Conservation (phyloP, 1,140 invertebrate species). For the Pseudomyrmex flavicornis region DNA sequence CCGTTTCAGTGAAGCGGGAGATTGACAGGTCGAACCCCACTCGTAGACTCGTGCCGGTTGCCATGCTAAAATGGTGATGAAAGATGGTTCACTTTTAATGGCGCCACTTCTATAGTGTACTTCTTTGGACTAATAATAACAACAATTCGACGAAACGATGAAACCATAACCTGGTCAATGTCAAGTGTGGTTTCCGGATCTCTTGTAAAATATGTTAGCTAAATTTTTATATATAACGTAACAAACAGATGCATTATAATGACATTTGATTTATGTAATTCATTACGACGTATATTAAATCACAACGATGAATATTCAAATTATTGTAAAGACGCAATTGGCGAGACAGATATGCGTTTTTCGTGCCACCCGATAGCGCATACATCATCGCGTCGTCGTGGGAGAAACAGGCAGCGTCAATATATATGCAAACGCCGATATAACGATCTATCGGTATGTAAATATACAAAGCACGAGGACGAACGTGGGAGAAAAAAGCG, state of each 20-base stretch:
- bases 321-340: neutral
- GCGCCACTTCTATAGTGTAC: slow-evolving; percentile 12
- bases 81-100: slow-evolving; percentile 82
- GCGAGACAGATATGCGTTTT: slow-evolving; percentile 28
- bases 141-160: neutral
- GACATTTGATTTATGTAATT: neutral
- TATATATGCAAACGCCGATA: slow-evolving; percentile 85
- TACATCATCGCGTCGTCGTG: slow-evolving; percentile 52
- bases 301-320: neutral
- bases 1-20: slow-evolving; percentile 78
- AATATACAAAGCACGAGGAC: slow-evolving; percentile 78
- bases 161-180: neutral
- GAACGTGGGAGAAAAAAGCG: slow-evolving; percentile 57
- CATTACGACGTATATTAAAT: neutral
- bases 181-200: neutral
- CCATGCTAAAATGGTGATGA: slow-evolving; percentile 81
- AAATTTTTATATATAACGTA: neutral
- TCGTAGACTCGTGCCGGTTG: slow-evolving; percentile 57
- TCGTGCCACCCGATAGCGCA: slow-evolving; percentile 48
- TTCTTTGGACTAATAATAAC: slow-evolving; percentile 19
- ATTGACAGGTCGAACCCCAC: slow-evolving; percentile 81
- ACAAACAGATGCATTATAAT: neutral
- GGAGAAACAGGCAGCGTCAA: slow-evolving; percentile 79
- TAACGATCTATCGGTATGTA: slow-evolving; percentile 85
- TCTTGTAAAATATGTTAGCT: neutral